Base-by-base conservation (phyloP, 1,140 invertebrate genomes). In the Bombus breviceps region DNA sequence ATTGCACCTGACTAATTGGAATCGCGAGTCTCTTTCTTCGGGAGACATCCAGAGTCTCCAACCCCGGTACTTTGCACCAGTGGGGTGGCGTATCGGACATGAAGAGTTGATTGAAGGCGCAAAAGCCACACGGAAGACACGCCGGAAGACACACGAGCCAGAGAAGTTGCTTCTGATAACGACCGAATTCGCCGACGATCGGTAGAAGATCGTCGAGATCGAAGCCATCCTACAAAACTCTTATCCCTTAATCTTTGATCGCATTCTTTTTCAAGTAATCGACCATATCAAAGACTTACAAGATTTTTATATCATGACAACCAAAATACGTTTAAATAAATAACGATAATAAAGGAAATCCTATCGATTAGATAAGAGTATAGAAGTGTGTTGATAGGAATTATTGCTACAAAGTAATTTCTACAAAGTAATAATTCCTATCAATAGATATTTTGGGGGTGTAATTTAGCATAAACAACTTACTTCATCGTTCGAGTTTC, bases 31-130 rank as follows among this genome's bases (percentile, higher is more conserved):
- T 92, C 95, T 96, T 96, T 76, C 97, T 96, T 84, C 96, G 94
- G 72, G 97, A 96, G 57, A 96, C 86, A 62, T 95, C 94, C 69
- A 95, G 83, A 73, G 83, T 91, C 66, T 95, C 93, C 32, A 98
- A 93, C 86, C 97, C 96, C 0, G 97, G 97, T 9, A 98, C 95
- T 73, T 94, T 95, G 91, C 98, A 98, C 97, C 97, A 98, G 94
- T 98, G 97, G 57, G 97, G 96, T 0, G 98, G 98, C 37, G 96
- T 96, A 89, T 98, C 97, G 0, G 97, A 96, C 97, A 98, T 98
- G 93, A 98, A 98, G 4, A 98, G 96, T 93, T 98, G 98, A 95
- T 98, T 98, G 93, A 98, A 98, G 2, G 98, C 98, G 93, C 98
- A 98, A 93, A 98, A 98, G 3, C 98, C 98, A 92, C 98, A 98